These are phyloP conservation scores for Melopsittacus undulatus DNA, from an alignment of 2,797 vertebrate species.

Conservation along the genomic window DNA sequence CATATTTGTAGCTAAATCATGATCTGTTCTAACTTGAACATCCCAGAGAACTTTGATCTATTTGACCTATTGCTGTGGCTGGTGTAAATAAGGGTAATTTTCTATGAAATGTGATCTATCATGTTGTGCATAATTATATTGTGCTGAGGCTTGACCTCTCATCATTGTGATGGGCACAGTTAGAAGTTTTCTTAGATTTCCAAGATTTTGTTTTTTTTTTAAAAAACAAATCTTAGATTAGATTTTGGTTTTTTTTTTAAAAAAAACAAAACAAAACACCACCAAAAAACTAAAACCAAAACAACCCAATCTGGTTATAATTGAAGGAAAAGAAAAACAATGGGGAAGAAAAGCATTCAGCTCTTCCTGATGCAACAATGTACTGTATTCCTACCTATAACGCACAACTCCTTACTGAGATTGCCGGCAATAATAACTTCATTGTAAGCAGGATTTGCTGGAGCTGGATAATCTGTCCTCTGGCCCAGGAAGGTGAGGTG, in stretches of 20 bases:
- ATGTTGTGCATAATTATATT: neutral
- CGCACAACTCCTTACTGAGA: rapidly evolving
- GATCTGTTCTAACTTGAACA: neutral
- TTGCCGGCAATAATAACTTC: neutral
- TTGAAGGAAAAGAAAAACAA: neutral
- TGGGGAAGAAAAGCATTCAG: neutral
- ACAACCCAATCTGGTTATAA: neutral
- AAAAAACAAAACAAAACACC: neutral
- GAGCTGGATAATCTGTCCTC: neutral
- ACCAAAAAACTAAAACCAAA: neutral
- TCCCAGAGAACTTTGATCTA: neutral
- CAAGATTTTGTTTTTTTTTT: too few relatives aligned
- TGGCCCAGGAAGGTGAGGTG: neutral
- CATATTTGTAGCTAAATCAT: neutral
- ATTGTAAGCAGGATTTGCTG: neutral
- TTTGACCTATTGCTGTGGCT: neutral
- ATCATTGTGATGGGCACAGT: neutral
- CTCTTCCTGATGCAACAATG: rapidly evolving
- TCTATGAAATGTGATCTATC: neutral
- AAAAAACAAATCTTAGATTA: too few relatives aligned
- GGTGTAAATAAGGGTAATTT: neutral
- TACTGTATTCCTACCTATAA: rapidly evolving
- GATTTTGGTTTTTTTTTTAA: too few relatives aligned
- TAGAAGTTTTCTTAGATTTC: neutral
- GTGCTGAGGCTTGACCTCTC: neutral